Base-by-base conservation (phyloP, 1,140 invertebrate genomes). In the Gonatopus flavifemur region DNA sequence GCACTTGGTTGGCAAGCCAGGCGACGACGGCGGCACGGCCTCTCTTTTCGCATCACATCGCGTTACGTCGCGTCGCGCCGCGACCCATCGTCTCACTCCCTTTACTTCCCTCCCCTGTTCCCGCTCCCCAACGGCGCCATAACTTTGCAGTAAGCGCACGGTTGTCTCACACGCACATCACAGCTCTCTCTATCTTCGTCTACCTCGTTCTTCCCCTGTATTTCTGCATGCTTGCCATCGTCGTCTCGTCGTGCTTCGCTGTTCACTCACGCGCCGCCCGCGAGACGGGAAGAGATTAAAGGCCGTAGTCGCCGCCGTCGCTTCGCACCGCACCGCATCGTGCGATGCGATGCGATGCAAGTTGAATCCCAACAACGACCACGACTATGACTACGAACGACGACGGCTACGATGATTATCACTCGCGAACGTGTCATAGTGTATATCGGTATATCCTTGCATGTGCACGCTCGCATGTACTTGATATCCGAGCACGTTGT, bases 191-290 rank as follows among this genome's bases (percentile, higher is more conserved):
- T 28, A 28, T 12, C 12, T 12, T 28, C 25, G 25, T 7, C 25
- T 28, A 12, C 25, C 25, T 28, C 25, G 25, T 7, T 7, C 6
- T 28, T 28, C 12, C 25, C 25, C 25, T 12, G 6, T n/a, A n/a
- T n/a, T n/a, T n/a, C n/a, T n/a, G 44, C 40, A 36, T 40, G 47
- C 53, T 33, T 30, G 24, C 42, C 18, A 50, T 47, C 49, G 52
- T 52, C 42, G 42, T 45, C 39, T 43, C 44, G 36, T 38, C 45
- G 55, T 50, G n/a, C n/a, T n/a, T n/a, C n/a, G n/a, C 53, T 55
- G 55, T 56, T 52, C 59, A 48, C 47, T 50, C 32, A 15, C 36
- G 32, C n/a, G n/a, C n/a, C n/a, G n/a, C n/a, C 32, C 39, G 30
- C 22, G 57, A 46, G 52, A 41, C 39, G 35, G 32, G 35, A 36